Conservation (phyloP, 1,140 invertebrate species). For the Calosoma granatense region DNA sequence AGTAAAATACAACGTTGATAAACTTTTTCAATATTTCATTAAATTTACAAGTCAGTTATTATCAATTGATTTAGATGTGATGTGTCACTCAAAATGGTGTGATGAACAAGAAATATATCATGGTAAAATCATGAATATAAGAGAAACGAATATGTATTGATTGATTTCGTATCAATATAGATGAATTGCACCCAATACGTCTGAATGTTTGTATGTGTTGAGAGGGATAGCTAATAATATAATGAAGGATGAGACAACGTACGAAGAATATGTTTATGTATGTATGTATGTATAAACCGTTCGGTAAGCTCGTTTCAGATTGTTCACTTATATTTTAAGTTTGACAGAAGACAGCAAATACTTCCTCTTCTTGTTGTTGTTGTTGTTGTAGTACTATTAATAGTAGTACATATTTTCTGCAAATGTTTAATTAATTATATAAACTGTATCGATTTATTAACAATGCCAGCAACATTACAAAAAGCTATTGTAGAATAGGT, state of each 20-base stretch:
- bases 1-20: too few relatives aligned
- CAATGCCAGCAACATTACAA: conserved; percentile 8
- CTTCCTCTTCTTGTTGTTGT: conserved; percentile 23
- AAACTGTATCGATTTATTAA: conserved; percentile 14
- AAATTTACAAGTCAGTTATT: too few relatives aligned
- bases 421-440: conserved; percentile 11
- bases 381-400: conserved; percentile 19
- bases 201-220: too few relatives aligned
- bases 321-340: not conserved
- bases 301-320: not conserved
- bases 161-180: too few relatives aligned
- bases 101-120: too few relatives aligned
- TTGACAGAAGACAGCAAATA: not conserved
- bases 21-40: too few relatives aligned
- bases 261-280: not conserved
- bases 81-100: too few relatives aligned
- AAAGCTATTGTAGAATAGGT: conserved; percentile 21
- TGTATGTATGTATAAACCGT: not conserved
- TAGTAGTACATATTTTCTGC: not conserved
- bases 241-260: not conserved
- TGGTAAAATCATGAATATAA: too few relatives aligned
- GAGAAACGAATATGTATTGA: too few relatives aligned
- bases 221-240: too few relatives aligned
- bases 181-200: too few relatives aligned
- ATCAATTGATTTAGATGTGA: too few relatives aligned